Conservation (phyloP, 2,888 invertebrate species). For the Lasioglossum morio region DNA sequence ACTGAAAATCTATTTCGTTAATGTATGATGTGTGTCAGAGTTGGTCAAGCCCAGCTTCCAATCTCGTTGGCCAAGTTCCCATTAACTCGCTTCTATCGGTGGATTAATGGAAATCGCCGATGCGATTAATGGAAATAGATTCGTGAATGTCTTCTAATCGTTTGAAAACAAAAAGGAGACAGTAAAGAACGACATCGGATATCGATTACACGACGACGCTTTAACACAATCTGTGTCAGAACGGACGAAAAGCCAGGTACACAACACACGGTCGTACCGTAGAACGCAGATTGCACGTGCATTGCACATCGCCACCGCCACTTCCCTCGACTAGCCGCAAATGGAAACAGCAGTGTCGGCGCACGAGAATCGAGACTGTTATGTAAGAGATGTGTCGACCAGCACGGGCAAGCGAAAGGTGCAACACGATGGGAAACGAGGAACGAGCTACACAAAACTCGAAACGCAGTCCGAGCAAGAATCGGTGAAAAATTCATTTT, state of each 20-base stretch:
- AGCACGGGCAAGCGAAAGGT: conserved; percentile 38
- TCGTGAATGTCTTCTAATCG: not conserved
- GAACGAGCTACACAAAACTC: conserved; percentile 29
- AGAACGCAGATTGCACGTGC: conserved; percentile 56
- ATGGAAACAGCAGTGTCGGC: conserved; percentile 55
- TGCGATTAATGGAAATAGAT: not conserved
- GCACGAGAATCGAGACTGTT: conserved; percentile 63
- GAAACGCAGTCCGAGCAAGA: not conserved
- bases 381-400: conserved; percentile 70
- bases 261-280: conserved; percentile 52
- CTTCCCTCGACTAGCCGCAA: conserved; percentile 42
- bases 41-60: not conserved
- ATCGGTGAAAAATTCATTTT: not conserved
- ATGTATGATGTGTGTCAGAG: not conserved
- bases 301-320: conserved; percentile 28
- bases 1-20: not conserved
- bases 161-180: not conserved
- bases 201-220: not conserved
- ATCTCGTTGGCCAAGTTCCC: not conserved
- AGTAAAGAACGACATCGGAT: not conserved
- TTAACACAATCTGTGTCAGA: conserved; percentile 14
- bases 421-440: conserved; percentile 1
- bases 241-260: conserved; percentile 41
- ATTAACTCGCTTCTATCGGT: not conserved
- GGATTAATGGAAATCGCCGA: not conserved